These are phyloP conservation scores for Agrotis puta DNA, from an alignment of 2,888 invertebrate species.

Conservation along the genomic window DNA sequence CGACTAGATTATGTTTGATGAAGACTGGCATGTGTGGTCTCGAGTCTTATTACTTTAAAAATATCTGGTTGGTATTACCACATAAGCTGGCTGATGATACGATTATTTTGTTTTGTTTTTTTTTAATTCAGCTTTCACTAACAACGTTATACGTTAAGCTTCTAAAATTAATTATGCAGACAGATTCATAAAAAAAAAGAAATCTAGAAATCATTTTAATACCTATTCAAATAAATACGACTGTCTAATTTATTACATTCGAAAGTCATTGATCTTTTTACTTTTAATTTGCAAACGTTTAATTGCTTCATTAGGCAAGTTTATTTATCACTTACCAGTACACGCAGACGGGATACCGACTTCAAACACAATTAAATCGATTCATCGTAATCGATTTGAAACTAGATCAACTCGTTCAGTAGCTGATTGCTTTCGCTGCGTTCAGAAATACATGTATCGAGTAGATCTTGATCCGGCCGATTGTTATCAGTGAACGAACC, in stretches of 20 bases:
- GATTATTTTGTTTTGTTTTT: too few species aligned
- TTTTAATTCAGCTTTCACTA: too few species aligned
- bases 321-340: slow-evolving; percentile 48
- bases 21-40: not conserved
- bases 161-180: not conserved
- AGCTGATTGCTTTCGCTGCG: slow-evolving; percentile 65
- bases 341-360: slow-evolving; percentile 33
- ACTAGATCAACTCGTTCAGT: slow-evolving; percentile 65
- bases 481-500: slow-evolving; percentile 50
- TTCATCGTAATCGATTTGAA: slow-evolving; percentile 64
- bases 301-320: slow-evolving; percentile 50
- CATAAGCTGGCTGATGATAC: too few species aligned
- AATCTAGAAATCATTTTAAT: not conserved
- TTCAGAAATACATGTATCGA: slow-evolving; percentile 55
- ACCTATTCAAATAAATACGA: not conserved
- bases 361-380: slow-evolving; percentile 55
- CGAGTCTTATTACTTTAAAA: too few species aligned
- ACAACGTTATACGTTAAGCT: not conserved
- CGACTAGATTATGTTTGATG: slow-evolving; percentile 6
- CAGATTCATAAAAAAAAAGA: slow-evolving; percentile 7
- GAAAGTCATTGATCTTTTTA: slow-evolving; percentile 7
- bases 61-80: too few species aligned
- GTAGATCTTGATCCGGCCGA: slow-evolving; percentile 48
- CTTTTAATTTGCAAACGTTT: slow-evolving; percentile 40
- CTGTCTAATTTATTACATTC: not conserved